Evolutionary conservation across 2,797 vertebrate genomes (phyloP), one percentile per base, ranked within the genome.

Genomic region (Pseudopleuronectes americanus): DNA sequence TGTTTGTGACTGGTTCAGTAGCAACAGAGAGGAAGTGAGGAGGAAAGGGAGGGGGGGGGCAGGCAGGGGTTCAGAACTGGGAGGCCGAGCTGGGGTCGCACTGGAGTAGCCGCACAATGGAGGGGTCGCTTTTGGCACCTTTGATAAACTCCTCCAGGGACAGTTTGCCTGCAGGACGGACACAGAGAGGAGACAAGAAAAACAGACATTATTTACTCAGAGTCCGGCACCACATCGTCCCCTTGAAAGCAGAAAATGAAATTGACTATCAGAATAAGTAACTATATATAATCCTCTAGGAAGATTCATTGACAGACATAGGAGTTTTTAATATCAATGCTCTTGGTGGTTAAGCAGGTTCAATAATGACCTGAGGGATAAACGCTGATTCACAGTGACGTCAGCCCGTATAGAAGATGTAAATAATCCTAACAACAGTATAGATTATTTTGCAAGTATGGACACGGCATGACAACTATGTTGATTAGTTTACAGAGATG

Each of bases 111-210:
- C 97, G 95, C 71, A 99, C 98, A 45, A 99, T 99, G 90, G 97
- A 99, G 1, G 98, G 98, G 92, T 99, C 98, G 14, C 96, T 99
- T 94, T 99, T 99, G 94, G 98, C 98, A 83, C 98, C 98, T 93
- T 95, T 95, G 94, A 99, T 99, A 89, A 99, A 99, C 89, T 99
- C 98, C 89, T 99, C 98, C 93, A 99, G 92, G 19, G 98, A 99
- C 49, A 99, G 86, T 87, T 98, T 98, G 58, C 98, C 98, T 99
- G 91, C 45, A 79, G 1, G 19, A 26, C 17, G 53, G 3, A 45
- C 4, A 6, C 47, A 24, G 14, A 59, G 38, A 61, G 8, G n/a
- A 23, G 22, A 24, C 3, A 2, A 19, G 16, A 49, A 41, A 41
- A 10, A 17, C 8, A 10, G 13, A 10, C 38, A 41, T 41, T 14